phyloP scores from a whole-genome alignment of 2,797 vertebrate species.

The Cebuella pygmaea region DNA sequence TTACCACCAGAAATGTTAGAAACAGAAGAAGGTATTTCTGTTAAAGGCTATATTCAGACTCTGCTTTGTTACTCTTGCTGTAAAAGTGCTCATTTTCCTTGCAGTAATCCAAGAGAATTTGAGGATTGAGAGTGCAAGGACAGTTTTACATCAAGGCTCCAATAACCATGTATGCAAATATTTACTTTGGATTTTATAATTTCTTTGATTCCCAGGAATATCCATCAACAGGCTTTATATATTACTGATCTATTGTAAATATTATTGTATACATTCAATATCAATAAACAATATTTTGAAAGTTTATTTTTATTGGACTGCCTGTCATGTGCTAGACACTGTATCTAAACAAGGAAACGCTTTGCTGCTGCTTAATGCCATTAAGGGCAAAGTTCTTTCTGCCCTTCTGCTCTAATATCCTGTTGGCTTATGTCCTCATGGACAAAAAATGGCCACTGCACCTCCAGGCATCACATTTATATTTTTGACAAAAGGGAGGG shows the following conservation, averaged over 20 bases:
- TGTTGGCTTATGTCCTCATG: background rate
- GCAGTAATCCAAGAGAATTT: background rate
- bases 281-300: background rate
- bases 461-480: background rate
- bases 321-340: background rate
- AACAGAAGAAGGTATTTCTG: conserved; percentile 31
- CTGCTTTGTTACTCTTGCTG: background rate
- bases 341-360: background rate
- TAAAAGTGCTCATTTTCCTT: background rate
- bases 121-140: background rate
- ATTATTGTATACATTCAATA: background rate
- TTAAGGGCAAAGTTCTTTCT: background rate
- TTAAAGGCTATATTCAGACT: background rate
- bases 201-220: background rate
- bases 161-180: background rate
- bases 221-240: background rate
- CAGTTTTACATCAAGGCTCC: background rate
- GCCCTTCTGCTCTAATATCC: background rate
- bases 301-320: background rate
- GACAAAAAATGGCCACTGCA: background rate
- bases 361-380: background rate
- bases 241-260: background rate
- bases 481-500: background rate
- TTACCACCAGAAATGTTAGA: conserved; percentile 36
- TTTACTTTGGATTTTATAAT: background rate